Evolutionary conservation across 2,797 vertebrate genomes (phyloP).

Genomic region (Glyptemys insculpta): DNA sequence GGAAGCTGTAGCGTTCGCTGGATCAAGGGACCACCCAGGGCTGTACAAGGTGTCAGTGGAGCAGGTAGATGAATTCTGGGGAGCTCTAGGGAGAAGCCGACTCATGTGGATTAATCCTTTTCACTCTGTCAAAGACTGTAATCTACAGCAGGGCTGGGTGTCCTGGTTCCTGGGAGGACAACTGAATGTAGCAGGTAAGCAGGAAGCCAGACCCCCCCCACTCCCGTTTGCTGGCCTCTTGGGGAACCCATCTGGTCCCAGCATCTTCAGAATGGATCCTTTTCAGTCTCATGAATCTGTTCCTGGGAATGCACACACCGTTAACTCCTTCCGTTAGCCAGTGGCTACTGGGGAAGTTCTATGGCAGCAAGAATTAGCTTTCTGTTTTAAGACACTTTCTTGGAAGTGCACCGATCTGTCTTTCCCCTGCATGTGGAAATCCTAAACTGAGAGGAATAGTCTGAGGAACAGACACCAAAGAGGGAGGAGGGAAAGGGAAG

Average conservation of each 20-base stretch:
- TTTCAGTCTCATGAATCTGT: not conserved
- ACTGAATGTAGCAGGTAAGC: slow-evolving; percentile 75
- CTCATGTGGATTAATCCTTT: slow-evolving; percentile 75
- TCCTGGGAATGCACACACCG: not conserved
- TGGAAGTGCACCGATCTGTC: not conserved
- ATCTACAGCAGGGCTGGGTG: slow-evolving; percentile 54
- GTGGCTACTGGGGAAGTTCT: not conserved
- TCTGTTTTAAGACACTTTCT: not conserved
- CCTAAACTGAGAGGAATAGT: not conserved
- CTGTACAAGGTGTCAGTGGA: slow-evolving; percentile 71
- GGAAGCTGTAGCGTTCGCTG: slow-evolving; percentile 33
- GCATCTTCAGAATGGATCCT: not conserved
- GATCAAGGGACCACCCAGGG: slow-evolving; percentile 53
- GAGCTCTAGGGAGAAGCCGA: slow-evolving; percentile 52
- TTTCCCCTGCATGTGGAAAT: not conserved
- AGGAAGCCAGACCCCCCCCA: not conserved
- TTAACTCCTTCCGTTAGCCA: not conserved
- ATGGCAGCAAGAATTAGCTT: not conserved
- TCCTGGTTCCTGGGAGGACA: slow-evolving; percentile 77
- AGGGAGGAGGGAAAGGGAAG: not conserved
- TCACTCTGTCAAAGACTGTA: slow-evolving; percentile 64
- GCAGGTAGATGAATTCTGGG: slow-evolving; percentile 71
- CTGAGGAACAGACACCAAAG: not conserved
- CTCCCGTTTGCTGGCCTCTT: not conserved
- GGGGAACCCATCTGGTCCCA: not conserved